phyloP scores from a whole-genome alignment of 2,888 invertebrate genomes.

The Cosmia pyralina region DNA sequence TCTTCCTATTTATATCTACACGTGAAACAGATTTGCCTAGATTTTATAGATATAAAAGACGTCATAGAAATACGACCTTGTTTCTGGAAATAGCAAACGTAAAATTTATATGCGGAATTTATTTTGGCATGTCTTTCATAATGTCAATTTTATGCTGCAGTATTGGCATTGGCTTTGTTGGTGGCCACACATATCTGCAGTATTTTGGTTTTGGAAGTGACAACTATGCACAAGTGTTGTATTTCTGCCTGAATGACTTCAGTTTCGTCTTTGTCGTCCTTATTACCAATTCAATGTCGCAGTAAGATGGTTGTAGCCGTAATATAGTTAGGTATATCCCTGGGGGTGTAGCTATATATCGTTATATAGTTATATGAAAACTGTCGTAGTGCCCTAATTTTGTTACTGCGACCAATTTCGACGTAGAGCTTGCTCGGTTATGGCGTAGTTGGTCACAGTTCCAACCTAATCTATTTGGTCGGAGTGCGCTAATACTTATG shows the following conservation, averaged over 20 bases:
- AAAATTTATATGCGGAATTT: slow-evolving; percentile 44
- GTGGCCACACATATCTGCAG: slow-evolving; percentile 37
- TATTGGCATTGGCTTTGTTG: slow-evolving; percentile 39
- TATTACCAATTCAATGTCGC: neutral
- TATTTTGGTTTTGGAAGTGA: slow-evolving; percentile 13
- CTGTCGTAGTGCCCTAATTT: too few relatives aligned
- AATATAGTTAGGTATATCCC: too few relatives aligned
- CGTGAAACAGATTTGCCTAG: slow-evolving; percentile 20
- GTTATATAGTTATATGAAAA: too few relatives aligned
- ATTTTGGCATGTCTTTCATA: slow-evolving; percentile 54
- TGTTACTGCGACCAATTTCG: too few relatives aligned
- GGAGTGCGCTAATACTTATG: too few relatives aligned
- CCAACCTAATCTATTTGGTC: too few relatives aligned
- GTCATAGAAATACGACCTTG: slow-evolving; percentile 52
- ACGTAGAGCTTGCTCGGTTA: too few relatives aligned
- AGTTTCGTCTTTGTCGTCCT: neutral
- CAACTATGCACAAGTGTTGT: neutral
- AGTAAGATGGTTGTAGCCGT: too few relatives aligned
- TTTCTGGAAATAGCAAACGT: slow-evolving; percentile 51
- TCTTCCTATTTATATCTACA: slow-evolving; percentile 20
- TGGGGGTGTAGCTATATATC: too few relatives aligned
- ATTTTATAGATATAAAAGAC: slow-evolving; percentile 54
- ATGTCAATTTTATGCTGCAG: slow-evolving; percentile 39
- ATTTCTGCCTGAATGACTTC: too few relatives aligned
- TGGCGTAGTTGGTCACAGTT: too few relatives aligned